Evolutionary conservation across 2,797 vertebrate species (phyloP).

Genomic region (Lithobates pipiens): DNA sequence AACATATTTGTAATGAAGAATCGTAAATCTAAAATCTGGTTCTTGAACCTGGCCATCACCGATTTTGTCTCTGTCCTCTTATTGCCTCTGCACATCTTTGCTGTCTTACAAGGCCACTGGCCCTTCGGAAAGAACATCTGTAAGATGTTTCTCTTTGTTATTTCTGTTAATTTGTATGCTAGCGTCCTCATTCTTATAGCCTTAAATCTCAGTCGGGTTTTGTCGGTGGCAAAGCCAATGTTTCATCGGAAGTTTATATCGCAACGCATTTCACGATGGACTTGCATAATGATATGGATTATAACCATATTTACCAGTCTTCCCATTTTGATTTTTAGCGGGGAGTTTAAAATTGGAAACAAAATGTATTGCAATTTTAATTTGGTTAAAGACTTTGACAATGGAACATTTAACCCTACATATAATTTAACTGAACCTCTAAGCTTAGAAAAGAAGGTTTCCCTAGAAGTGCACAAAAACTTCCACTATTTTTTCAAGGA

Average conservation of each 20-base stretch:
- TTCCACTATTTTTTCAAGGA: background rate
- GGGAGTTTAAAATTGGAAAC: background rate
- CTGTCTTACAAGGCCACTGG: background rate
- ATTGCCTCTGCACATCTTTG: background rate
- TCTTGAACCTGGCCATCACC: conserved; percentile 42
- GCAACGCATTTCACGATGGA: background rate
- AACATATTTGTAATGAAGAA: conserved; percentile 30
- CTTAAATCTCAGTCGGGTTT: conserved; percentile 23
- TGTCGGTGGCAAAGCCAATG: conserved; percentile 39
- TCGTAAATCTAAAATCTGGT: conserved; percentile 38
- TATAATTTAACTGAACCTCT: background rate
- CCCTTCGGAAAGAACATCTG: conserved; percentile 12
- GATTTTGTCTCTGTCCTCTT: conserved; percentile 24
- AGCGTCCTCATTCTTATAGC: conserved; percentile 41
- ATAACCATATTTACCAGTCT: conserved; percentile 1
- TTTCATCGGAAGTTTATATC: conserved; percentile 11
- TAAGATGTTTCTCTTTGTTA: conserved; percentile 18
- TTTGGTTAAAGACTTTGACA: background rate
- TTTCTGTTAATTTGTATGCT: conserved; percentile 1
- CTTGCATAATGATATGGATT: conserved; percentile 26
- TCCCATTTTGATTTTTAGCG: background rate
- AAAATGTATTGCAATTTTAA: background rate
- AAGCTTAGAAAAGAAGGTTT: background rate
- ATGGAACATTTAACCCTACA: no score
- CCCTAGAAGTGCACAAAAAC: background rate